Evolutionary conservation across 2,797 vertebrate genomes (phyloP), one percentile per base, ranked within the genome.

Genomic region (Sarcoramphus papa): DNA sequence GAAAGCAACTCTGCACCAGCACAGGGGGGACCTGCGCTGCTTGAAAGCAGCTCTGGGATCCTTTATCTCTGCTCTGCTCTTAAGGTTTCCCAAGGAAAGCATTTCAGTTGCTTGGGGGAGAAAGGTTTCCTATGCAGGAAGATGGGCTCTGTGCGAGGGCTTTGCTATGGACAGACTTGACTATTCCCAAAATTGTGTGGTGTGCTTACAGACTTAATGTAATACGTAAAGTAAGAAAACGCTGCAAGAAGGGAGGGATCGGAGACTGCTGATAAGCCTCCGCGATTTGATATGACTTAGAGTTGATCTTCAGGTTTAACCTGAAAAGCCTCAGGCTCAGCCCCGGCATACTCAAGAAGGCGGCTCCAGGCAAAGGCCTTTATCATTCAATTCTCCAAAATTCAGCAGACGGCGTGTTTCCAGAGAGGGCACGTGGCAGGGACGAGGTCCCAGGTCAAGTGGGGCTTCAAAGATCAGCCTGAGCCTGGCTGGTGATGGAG

Each of bases 241-340:
- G 57, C 79, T 24, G 69, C 10, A 14, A 59, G 70, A 48, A 56
- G 23, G 72, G 47, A 76, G 81, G 85, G 48, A 35, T 5, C 10
- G 43, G 75, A 68, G 72, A 64, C 31, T 4, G 5, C 45, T 37
- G 54, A n/a, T 65, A 83, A 85, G 24, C 74, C 86, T 77, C 33
- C 78, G 85, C 87, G 89, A 89, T 85, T 79, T 72, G 28, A 6
- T 40, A 17, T 4, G 65, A 70, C 80, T 77, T n/a, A 37, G 56
- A 77, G 79, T 10, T 77, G 92, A 92, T 92, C 84, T 85, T 30
- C 85, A 88, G 64, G 27, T 85, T 94, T 90, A 93, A 87, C 81
- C 89, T 72, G 68, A 65, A 77, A 69, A 93, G 72, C 75, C 75
- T 64, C 68, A 41, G 68, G 87, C 77, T 90, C 93, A 70, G 84